These are phyloP conservation scores for Bruchidius siliquastri DNA, from an alignment of 2,888 invertebrate species.

Conservation along the genomic window DNA sequence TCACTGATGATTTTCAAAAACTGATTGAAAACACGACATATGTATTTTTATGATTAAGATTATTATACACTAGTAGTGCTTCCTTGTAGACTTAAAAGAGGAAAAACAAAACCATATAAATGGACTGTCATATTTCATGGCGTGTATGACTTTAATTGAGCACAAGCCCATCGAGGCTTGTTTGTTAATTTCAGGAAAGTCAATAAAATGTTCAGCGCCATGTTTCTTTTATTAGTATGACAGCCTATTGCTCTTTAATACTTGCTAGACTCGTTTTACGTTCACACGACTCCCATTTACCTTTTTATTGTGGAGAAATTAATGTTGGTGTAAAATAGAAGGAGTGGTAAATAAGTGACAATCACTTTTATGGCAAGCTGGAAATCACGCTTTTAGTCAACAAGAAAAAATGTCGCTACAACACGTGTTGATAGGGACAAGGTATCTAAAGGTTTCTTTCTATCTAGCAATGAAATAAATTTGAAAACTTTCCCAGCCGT, in stretches of 20 bases:
- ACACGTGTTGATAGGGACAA: not conserved
- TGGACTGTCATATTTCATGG: not conserved
- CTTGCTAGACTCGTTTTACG: not conserved
- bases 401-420: not conserved
- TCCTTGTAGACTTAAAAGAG: too few species aligned
- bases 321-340: not conserved
- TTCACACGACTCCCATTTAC: not conserved
- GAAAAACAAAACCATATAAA: too few species aligned
- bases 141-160: not conserved
- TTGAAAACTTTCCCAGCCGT: too few species aligned
- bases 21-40: too few species aligned
- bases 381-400: not conserved
- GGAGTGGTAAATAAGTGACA: not conserved
- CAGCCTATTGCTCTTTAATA: not conserved
- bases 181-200: slow-evolving; percentile 13
- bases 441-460: not conserved
- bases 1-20: too few species aligned
- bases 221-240: slow-evolving; percentile 5
- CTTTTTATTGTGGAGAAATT: not conserved
- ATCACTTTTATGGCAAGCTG: not conserved
- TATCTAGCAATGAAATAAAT: too few species aligned
- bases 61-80: too few species aligned
- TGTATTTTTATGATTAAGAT: too few species aligned
- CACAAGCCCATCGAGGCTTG: slow-evolving; percentile 3
- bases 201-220: slow-evolving; percentile 9